These are phyloP conservation scores for Accipiter cooperii DNA, from an alignment of 2,113 vertebrate genomes.

Conservation along the genomic window DNA sequence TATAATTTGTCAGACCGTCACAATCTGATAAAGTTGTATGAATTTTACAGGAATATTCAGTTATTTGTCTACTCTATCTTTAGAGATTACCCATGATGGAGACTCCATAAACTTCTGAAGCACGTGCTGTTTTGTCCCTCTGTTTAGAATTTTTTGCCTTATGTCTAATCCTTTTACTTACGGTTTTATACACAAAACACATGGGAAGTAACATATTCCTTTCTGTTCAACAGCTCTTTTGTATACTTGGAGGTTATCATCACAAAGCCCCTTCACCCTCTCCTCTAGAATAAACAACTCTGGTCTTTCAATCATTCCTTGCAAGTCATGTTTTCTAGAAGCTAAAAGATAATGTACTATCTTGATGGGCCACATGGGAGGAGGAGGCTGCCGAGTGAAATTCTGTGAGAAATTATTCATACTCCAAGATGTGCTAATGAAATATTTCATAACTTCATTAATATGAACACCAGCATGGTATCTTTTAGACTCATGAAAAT, in stretches of 20 bases:
- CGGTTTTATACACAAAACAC: neutral
- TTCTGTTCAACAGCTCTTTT: neutral
- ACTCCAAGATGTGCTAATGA: slow-evolving; percentile 16
- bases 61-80: neutral
- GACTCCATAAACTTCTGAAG: neutral
- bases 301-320: neutral
- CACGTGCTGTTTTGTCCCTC: neutral
- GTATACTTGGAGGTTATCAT: neutral
- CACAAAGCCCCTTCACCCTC: neutral
- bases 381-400: neutral
- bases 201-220: neutral
- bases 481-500: neutral
- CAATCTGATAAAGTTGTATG: neutral
- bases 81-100: neutral
- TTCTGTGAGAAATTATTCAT: slow-evolving; percentile 31
- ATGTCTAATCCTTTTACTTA: neutral
- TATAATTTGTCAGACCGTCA: too few relatives aligned
- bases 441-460: slow-evolving; percentile 18
- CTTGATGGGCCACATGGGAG: neutral
- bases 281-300: neutral
- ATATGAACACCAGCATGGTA: neutral
- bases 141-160: slow-evolving; percentile 14
- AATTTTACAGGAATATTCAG: neutral
- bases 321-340: neutral
- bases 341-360: neutral